Conservation (phyloP, 2,888 invertebrate species). For the Tetropium fuscum region DNA sequence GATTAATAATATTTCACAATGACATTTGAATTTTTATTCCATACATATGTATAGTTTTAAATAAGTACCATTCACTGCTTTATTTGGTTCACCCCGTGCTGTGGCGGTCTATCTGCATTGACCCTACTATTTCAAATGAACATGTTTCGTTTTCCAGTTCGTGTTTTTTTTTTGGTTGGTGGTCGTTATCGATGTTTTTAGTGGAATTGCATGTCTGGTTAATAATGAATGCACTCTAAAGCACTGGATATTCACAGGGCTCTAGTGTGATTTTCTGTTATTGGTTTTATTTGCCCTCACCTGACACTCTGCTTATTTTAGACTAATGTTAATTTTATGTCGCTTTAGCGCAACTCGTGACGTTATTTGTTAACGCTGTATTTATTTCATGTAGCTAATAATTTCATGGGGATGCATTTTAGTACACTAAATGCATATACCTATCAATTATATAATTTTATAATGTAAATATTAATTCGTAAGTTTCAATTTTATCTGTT, state of each 20-base stretch:
- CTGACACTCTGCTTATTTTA: slow-evolving; percentile 29
- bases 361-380: neutral
- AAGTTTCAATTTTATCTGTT: too few relatives aligned
- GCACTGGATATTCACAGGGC: slow-evolving; percentile 61
- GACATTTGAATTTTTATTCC: neutral
- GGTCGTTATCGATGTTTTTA: slow-evolving; percentile 66
- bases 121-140: slow-evolving; percentile 46
- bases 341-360: slow-evolving; percentile 11
- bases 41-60: neutral
- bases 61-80: neutral
- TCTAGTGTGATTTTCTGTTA: slow-evolving; percentile 63
- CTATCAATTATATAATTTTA: too few relatives aligned
- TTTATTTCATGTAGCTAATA: too few relatives aligned
- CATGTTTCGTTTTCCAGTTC: slow-evolving; percentile 47
- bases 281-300: slow-evolving; percentile 50
- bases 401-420: too few relatives aligned
- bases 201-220: slow-evolving; percentile 65
- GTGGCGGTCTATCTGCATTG: slow-evolving; percentile 41
- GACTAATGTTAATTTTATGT: slow-evolving; percentile 30
- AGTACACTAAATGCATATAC: too few relatives aligned
- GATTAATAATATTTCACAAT: neutral
- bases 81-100: slow-evolving; percentile 28
- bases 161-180: slow-evolving; percentile 54
- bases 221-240: slow-evolving; percentile 61
- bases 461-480: too few relatives aligned